Conservation (phyloP, 2,113 vertebrate species). For the Cyprinodon brontotheroides region DNA sequence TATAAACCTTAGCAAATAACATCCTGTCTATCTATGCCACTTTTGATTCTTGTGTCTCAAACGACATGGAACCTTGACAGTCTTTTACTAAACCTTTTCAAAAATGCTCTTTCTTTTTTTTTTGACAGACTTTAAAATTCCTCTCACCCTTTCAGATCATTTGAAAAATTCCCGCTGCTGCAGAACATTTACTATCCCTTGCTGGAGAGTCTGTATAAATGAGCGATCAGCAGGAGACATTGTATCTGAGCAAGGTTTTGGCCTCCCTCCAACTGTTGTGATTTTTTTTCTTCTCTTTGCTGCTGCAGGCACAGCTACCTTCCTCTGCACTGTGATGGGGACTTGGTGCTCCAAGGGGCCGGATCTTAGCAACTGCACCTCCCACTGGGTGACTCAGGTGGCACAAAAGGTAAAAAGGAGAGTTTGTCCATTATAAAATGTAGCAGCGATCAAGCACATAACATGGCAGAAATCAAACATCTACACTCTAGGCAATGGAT, state of each 20-base stretch:
- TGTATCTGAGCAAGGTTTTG: constrained; percentile 36
- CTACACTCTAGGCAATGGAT: neutral
- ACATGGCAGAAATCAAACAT: neutral
- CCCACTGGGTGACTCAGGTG: constrained; percentile 98
- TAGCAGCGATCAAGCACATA: constrained; percentile 12
- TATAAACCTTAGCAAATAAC: neutral
- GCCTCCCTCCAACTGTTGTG: constrained; percentile 60
- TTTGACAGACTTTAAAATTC: constrained; percentile 5
- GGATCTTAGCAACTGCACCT: constrained; percentile 99
- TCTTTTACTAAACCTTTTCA: neutral
- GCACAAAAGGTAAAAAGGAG: constrained; percentile 90
- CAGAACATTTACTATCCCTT: constrained; percentile 33
- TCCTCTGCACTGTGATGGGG: constrained; percentile 89
- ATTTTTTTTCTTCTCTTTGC: constrained; percentile 70
- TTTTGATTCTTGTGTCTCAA: neutral
- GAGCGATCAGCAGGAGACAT: constrained; percentile 50
- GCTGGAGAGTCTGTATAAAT: constrained; percentile 37
- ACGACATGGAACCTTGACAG: constrained; percentile 8
- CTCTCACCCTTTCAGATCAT: constrained; percentile 43
- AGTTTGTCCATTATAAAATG: constrained; percentile 27
- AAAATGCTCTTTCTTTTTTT: neutral
- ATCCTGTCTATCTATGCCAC: neutral
- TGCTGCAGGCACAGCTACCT: constrained; percentile 89
- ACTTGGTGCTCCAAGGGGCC: constrained; percentile 93
- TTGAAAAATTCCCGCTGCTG: constrained; percentile 43